These are phyloP conservation scores for Junonia oenone DNA, from an alignment of 2,888 invertebrate species.

Conservation along the genomic window DNA sequence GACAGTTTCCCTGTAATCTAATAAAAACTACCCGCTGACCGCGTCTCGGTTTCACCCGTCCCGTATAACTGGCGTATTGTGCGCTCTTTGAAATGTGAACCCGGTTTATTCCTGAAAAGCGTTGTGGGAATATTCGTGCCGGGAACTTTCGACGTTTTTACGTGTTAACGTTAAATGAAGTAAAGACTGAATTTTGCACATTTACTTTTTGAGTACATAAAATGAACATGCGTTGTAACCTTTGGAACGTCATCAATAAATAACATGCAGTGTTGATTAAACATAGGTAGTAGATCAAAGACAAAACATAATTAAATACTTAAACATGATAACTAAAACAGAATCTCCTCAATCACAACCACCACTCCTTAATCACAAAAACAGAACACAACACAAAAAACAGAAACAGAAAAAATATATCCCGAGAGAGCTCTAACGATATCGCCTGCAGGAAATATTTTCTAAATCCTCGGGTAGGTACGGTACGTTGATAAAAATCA, in stretches of 20 bases:
- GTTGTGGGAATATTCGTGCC: constrained; percentile 4
- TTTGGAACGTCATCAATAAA: too few species aligned
- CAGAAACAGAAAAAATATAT: constrained; percentile 5
- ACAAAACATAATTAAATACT: too few species aligned
- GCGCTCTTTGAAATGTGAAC: constrained; percentile 18
- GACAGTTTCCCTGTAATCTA: constrained; percentile 6
- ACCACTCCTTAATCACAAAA: background rate
- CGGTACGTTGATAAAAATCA: constrained; percentile 50
- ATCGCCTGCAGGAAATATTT: constrained; percentile 14
- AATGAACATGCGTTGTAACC: too few species aligned
- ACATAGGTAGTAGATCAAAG: too few species aligned
- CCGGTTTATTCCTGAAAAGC: constrained; percentile 9
- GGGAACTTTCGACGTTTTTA: background rate
- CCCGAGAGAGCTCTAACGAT: constrained; percentile 2
- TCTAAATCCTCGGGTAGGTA: constrained; percentile 20
- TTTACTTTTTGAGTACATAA: background rate
- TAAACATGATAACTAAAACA: too few species aligned
- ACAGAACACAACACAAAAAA: background rate
- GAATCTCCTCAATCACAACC: background rate
- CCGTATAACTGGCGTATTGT: constrained; percentile 2
- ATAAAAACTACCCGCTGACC: constrained; percentile 18
- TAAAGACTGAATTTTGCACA: background rate
- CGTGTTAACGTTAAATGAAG: background rate
- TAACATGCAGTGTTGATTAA: too few species aligned
- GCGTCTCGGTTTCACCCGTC: constrained; percentile 8